Base-by-base conservation (phyloP, 2,113 vertebrate genomes). In the Paraplagusia blochii region DNA sequence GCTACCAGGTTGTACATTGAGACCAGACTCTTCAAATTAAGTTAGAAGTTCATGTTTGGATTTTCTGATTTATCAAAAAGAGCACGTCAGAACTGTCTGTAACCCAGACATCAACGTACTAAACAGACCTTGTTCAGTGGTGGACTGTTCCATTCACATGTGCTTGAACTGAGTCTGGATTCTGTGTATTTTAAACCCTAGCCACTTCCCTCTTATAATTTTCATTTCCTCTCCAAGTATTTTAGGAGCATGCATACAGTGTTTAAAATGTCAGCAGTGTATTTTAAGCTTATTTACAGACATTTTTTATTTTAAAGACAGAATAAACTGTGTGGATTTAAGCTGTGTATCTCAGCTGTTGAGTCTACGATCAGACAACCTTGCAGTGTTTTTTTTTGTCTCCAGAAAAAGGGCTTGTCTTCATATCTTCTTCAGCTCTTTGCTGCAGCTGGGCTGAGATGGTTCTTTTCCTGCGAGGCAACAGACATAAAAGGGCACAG, bases 201-300 rank as follows among this genome's bases (percentile, higher is more conserved):
- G 79, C 70, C 67, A 91, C 87, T 91, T 91, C 88, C 83, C 69
- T 81, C 60, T 87, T 75, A 73, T 75, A 53, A 66, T 79, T 87
- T 80, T 88, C 83, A 82, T 87, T 90, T 90, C 87, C 89, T 85
- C 83, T 81, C 83, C 19, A 58, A 77, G 76, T 88, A 83, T 88
- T 90, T 89, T 68, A 72, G 71, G 82, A 83, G 73, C 70, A 75
- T 34, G 69, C 83, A 72, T 66, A 74, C 76, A 76, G 63, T 69
- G 52, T 36, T 40, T 11, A 73, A 71, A 77, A 85, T 83, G 84
- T 86, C 72, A 71, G 55, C 59, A 60, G 66, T 69, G 57, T 76
- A 54, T 66, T 75, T 69, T 11, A 46, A 69, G 9, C 39, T n/a
- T 53, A 47, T 81, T 70, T 74, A 19, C 67, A 56, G 68, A 16